Conservation (phyloP, 1,140 invertebrate genomes). For the Scaptodrosophila lebanonensis region DNA sequence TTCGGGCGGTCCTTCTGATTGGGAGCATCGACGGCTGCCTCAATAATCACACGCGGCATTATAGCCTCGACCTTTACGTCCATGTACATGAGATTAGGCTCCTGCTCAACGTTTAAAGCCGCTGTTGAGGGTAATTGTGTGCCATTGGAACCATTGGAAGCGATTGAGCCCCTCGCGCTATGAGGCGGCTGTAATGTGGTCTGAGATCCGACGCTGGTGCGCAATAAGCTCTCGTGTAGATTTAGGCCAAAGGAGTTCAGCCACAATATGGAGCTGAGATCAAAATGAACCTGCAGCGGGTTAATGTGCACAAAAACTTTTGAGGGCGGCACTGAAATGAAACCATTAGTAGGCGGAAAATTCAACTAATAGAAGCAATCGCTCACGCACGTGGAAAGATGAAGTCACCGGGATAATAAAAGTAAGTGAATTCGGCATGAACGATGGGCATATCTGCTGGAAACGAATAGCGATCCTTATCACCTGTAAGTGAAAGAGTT, state of each 20-base stretch:
- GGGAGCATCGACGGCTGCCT: conserved; percentile 65
- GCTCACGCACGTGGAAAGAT: conserved; percentile 90
- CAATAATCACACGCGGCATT: conserved; percentile 84
- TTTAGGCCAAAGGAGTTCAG: conserved; percentile 95
- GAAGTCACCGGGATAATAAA: conserved; percentile 96
- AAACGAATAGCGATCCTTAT: conserved; percentile 88
- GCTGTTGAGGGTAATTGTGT: conserved; percentile 53
- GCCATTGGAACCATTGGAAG: conserved; percentile 66
- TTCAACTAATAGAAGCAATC: not conserved
- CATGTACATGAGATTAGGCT: conserved; percentile 83
- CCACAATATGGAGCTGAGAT: conserved; percentile 92
- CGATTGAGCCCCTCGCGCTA: conserved; percentile 58
- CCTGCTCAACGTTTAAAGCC: conserved; percentile 50
- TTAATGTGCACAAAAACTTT: conserved; percentile 94
- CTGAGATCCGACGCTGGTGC: conserved; percentile 76
- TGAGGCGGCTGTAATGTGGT: conserved; percentile 36
- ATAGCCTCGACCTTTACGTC: conserved; percentile 93
- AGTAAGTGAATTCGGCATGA: conserved; percentile 97
- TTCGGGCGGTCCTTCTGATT: conserved; percentile 83
- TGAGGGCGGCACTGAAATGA: conserved; percentile 88
- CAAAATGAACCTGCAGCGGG: conserved; percentile 90
- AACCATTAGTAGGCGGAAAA: not conserved
- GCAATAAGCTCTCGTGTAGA: conserved; percentile 85
- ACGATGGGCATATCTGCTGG: conserved; percentile 92
- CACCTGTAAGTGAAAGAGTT: conserved; percentile 80